A percentile compares a stretch with the other conserved stretches of the same genome.
phyloP scores from a whole-genome alignment of 2,888 invertebrate species.

The Syrphus vitripennis region DNA sequence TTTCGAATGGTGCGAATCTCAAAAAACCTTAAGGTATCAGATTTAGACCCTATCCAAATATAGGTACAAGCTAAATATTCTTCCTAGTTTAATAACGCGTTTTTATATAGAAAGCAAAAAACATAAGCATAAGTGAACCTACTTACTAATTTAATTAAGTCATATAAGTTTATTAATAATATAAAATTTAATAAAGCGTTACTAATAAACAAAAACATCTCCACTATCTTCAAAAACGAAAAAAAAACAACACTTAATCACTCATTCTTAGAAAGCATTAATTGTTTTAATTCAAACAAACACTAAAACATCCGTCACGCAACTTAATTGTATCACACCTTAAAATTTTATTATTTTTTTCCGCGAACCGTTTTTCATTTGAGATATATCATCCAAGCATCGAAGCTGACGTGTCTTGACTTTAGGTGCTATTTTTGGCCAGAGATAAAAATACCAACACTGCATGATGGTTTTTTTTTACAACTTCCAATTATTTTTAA shows the following conservation, averaged over 20 bases:
- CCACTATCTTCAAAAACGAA: no score
- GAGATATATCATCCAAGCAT: neutral
- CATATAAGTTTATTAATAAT: neutral
- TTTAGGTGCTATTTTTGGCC: slow-evolving; percentile 33
- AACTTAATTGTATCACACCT: slow-evolving; percentile 36
- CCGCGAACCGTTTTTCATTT: slow-evolving; percentile 7
- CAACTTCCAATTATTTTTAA: slow-evolving; percentile 36
- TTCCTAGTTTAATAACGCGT: no score
- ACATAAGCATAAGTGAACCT: no score
- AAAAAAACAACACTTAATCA: neutral
- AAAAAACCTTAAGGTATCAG: no score
- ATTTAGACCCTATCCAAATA: no score
- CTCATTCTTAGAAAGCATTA: slow-evolving; percentile 12
- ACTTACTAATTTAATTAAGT: neutral
- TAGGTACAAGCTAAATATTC: no score
- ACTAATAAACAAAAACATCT: neutral
- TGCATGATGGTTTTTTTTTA: slow-evolving; percentile 37
- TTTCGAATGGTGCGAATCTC: no score
- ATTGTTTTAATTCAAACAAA: slow-evolving; percentile 30
- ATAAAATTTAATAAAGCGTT: neutral
- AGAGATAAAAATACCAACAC: slow-evolving; percentile 41
- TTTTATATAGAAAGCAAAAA: no score
- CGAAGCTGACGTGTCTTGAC: neutral
- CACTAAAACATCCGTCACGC: slow-evolving; percentile 14
- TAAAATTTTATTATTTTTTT: slow-evolving; percentile 29